These are phyloP conservation scores for Temnothorax longispinosus DNA, from an alignment of 1,140 invertebrate species.

Conservation along the genomic window DNA sequence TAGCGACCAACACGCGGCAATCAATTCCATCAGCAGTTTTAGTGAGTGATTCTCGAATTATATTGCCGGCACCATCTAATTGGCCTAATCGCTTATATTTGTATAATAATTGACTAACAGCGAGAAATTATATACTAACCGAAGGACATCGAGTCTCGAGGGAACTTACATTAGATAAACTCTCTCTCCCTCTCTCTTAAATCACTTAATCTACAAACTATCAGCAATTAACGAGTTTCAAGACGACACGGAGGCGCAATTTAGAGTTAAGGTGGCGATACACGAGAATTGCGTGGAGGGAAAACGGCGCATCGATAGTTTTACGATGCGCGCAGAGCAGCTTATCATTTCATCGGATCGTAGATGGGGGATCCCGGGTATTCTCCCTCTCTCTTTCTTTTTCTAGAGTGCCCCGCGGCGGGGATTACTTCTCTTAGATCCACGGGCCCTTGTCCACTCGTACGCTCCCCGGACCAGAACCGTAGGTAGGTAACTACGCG, in stretches of 20 bases:
- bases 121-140: slow-evolving; percentile 19
- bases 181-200: slow-evolving; percentile 24
- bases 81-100: neutral
- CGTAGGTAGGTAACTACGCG: slow-evolving; percentile 50
- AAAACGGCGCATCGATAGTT: slow-evolving; percentile 52
- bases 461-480: slow-evolving; percentile 12
- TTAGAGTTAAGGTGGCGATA: slow-evolving; percentile 49
- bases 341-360: slow-evolving; percentile 61
- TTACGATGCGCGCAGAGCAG: slow-evolving; percentile 50
- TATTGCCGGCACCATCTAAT: neutral
- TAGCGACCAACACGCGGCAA: neutral
- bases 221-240: slow-evolving; percentile 37
- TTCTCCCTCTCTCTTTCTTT: slow-evolving; percentile 1
- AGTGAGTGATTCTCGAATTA: neutral
- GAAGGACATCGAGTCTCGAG: neutral
- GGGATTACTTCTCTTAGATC: slow-evolving; percentile 54
- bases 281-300: neutral
- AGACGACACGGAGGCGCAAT: slow-evolving; percentile 49
- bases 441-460: slow-evolving; percentile 44
- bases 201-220: slow-evolving; percentile 48
- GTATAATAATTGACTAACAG: slow-evolving; percentile 4
- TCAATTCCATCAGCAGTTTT: neutral
- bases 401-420: slow-evolving; percentile 1
- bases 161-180: neutral
- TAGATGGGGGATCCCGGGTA: slow-evolving; percentile 40